Percentiles rank a stretch among this genome's conserved stretches.
Evolutionary conservation across 1,140 invertebrate genomes (phyloP).

Genomic region (Solen grandis): DNA sequence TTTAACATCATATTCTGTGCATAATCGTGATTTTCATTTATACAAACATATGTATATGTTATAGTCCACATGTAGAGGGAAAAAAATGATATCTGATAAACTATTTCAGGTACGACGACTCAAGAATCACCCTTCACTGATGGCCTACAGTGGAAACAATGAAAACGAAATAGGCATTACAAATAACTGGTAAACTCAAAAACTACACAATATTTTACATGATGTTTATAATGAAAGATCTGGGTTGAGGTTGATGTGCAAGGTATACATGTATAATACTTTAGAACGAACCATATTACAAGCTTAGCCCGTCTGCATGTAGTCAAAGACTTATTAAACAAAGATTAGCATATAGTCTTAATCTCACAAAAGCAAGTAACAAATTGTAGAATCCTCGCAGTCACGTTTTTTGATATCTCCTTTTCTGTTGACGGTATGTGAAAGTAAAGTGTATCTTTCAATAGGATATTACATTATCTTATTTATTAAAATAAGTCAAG

Average conservation of each 20-base stretch:
- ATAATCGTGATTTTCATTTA: neutral
- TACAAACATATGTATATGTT: neutral
- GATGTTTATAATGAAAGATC: neutral
- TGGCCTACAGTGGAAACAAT: slow-evolving; percentile 96
- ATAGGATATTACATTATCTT: no score
- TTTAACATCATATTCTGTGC: neutral
- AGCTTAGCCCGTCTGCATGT: neutral
- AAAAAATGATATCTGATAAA: no score
- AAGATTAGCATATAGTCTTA: no score
- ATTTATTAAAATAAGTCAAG: no score
- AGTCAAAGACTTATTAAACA: no score
- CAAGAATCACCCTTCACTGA: slow-evolving; percentile 93
- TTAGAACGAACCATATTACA: neutral
- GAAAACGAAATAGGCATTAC: slow-evolving; percentile 96
- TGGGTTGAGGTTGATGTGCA: neutral
- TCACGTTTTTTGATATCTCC: neutral
- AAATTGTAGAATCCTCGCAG: neutral
- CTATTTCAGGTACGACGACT: slow-evolving; percentile 86
- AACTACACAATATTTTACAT: neutral
- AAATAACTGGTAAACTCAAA: slow-evolving; percentile 87
- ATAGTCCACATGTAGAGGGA: neutral
- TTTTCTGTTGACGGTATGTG: neutral
- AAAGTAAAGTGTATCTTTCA: no score
- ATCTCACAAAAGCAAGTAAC: no score
- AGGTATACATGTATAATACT: neutral